phyloP scores from a whole-genome alignment of 2,797 vertebrate species.

The Rousettus madagascariensis region DNA sequence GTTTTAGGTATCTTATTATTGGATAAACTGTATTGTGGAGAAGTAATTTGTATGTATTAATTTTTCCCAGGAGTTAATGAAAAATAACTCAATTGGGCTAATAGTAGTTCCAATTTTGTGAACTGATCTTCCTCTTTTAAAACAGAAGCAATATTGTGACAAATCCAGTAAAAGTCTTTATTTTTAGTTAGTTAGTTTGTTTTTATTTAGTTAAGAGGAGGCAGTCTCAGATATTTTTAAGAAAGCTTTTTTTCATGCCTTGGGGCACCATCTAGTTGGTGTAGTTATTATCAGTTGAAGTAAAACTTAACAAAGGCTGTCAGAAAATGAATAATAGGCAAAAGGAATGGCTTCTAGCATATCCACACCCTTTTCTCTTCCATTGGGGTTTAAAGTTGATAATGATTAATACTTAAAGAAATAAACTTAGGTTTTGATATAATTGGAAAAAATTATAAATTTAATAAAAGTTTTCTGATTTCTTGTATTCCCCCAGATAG shows the following conservation, averaged over 20 bases:
- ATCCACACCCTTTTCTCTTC: not conserved
- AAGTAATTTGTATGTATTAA: not conserved
- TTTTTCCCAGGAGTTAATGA: not conserved
- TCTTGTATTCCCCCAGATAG: not conserved
- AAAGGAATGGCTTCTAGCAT: not conserved
- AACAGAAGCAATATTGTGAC: not conserved
- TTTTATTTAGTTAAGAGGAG: not conserved
- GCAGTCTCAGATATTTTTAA: not conserved
- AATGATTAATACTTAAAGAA: not conserved
- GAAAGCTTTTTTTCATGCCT: not conserved
- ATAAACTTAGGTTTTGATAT: not conserved
- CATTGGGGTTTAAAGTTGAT: not conserved
- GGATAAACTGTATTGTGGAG: not conserved
- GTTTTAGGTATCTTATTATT: not conserved
- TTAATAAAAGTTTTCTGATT: not conserved
- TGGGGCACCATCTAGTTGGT: not conserved
- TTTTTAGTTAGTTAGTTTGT: not conserved
- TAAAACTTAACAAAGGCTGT: not conserved
- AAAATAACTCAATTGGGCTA: not conserved
- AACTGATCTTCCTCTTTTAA: constrained; percentile 20
- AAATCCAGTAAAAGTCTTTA: not conserved
- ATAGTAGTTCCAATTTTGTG: not conserved
- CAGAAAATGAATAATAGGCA: not conserved
- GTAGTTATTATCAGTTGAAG: not conserved
- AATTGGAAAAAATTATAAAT: not conserved